phyloP scores from a whole-genome alignment of 1,140 invertebrate genomes.

The Bombus waltoni region DNA sequence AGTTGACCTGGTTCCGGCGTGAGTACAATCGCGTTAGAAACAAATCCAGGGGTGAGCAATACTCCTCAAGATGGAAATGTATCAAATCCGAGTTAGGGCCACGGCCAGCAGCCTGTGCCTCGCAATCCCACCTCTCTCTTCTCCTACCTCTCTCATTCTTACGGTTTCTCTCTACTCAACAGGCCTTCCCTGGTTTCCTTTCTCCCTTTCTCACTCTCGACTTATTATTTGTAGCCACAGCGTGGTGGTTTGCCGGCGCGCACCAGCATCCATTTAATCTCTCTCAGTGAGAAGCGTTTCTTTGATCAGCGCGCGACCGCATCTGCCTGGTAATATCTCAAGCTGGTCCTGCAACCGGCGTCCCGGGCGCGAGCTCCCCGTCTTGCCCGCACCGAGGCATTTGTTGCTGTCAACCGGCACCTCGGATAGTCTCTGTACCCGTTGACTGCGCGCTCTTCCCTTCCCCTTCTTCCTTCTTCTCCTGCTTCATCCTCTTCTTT shows the following conservation, averaged over 20 bases:
- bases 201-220: slow-evolving; percentile 50
- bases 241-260: slow-evolving; percentile 73
- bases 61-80: slow-evolving; percentile 70
- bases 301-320: slow-evolving; percentile 82
- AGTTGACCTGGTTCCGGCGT: slow-evolving; percentile 17
- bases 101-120: slow-evolving; percentile 53
- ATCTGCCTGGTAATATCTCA: slow-evolving; percentile 82
- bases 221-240: slow-evolving; percentile 80
- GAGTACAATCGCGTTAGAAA: slow-evolving; percentile 77
- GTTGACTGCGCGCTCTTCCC: slow-evolving; percentile 57
- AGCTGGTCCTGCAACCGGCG: slow-evolving; percentile 76
- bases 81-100: slow-evolving; percentile 76
- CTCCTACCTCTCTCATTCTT: neutral
- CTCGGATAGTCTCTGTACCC: slow-evolving; percentile 67
- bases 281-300: slow-evolving; percentile 80
- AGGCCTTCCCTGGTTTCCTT: slow-evolving; percentile 19
- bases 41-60: slow-evolving; percentile 56
- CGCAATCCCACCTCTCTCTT: slow-evolving; percentile 31
- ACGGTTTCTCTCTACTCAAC: neutral
- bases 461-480: slow-evolving; percentile 17
- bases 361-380: slow-evolving; percentile 79
- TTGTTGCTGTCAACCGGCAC: slow-evolving; percentile 79
- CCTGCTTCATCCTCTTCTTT: slow-evolving; percentile 13
- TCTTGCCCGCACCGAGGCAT: slow-evolving; percentile 79
- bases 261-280: slow-evolving; percentile 82